Evolutionary conservation across 2,113 vertebrate species (phyloP).

Genomic region (Brienomyrus longianalis): DNA sequence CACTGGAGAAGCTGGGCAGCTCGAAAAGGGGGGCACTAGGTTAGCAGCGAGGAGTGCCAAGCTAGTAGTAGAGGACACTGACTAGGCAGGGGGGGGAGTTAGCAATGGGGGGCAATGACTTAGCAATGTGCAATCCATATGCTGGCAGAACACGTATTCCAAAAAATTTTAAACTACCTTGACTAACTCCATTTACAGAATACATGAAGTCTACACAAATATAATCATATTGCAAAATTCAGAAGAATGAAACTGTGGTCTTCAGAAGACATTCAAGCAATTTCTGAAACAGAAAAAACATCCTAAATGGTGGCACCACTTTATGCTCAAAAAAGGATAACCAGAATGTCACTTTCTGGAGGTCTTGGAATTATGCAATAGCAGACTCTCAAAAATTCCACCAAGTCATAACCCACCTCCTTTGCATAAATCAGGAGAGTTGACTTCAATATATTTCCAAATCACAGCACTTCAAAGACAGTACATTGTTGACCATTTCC

Average conservation of each 20-base stretch:
- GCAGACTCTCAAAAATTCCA: too few relatives aligned
- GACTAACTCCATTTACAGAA: background rate
- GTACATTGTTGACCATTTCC: too few relatives aligned
- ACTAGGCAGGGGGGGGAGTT: background rate
- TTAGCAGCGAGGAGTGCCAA: background rate
- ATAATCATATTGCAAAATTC: background rate
- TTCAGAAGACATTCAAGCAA: background rate
- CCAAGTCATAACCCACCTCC: too few relatives aligned
- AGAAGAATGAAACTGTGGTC: background rate
- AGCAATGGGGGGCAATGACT: background rate
- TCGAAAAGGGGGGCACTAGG: background rate
- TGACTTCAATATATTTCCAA: too few relatives aligned
- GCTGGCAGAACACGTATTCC: background rate
- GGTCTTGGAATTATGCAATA: too few relatives aligned
- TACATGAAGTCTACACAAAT: background rate
- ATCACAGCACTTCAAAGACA: too few relatives aligned
- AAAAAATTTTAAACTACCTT: background rate
- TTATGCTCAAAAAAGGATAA: background rate
- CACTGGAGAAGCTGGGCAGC: too few relatives aligned
- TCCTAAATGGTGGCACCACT: background rate
- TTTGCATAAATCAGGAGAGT: too few relatives aligned
- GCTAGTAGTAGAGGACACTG: background rate
- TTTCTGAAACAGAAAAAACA: background rate
- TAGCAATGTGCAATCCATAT: background rate
- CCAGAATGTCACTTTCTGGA: too few relatives aligned